Conservation (phyloP, 2,113 vertebrate species). For the Mirounga angustirostris region DNA sequence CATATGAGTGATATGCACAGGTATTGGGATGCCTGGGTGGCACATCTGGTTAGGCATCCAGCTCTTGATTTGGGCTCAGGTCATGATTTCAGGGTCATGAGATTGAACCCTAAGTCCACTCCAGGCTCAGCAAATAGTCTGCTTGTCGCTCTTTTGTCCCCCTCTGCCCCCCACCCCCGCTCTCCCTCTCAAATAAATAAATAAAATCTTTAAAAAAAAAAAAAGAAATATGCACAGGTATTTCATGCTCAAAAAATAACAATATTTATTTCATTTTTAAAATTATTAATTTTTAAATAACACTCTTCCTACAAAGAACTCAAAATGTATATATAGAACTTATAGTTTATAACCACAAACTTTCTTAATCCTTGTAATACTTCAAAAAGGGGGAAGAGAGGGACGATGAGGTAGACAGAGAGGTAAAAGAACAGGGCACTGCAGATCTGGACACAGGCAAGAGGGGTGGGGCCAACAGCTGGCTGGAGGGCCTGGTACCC, state of each 20-base stretch:
- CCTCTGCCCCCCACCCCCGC: too few relatives aligned
- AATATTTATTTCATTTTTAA: conserved; percentile 67
- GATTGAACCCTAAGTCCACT: neutral
- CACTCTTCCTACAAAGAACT: conserved; percentile 51
- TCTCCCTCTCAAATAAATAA: neutral
- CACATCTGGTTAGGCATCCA: neutral
- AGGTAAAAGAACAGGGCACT: neutral
- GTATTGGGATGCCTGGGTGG: neutral
- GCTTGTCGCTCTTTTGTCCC: neutral
- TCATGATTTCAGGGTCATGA: neutral
- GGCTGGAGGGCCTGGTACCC: neutral
- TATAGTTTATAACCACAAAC: conserved; percentile 55
- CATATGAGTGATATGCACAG: neutral
- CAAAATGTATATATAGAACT: neutral
- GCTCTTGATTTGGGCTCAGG: neutral
- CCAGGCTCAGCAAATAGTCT: neutral
- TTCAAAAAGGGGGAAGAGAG: neutral
- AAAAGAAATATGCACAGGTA: neutral
- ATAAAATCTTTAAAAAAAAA: neutral
- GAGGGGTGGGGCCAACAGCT: neutral
- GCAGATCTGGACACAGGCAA: neutral
- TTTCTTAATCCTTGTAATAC: neutral
- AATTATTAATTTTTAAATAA: conserved; percentile 23
- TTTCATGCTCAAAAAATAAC: conserved; percentile 51
- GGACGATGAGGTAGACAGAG: neutral